Conservation (phyloP, 2,888 invertebrate genomes). For the Cantharis flavilabris region DNA sequence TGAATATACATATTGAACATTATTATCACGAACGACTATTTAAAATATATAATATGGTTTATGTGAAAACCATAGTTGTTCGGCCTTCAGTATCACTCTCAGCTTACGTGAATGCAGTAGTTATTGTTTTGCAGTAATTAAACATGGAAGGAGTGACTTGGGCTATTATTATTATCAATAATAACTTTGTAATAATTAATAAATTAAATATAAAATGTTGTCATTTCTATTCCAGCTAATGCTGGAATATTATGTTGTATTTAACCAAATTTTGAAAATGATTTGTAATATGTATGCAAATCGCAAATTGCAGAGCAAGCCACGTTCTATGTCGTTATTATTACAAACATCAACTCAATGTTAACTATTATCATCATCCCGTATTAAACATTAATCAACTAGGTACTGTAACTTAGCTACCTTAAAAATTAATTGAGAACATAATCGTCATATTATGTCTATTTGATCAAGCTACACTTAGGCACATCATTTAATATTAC, state of each 20-base stretch:
- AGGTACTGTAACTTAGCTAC: slow-evolving; percentile 28
- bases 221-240: not conserved
- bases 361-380: slow-evolving; percentile 32
- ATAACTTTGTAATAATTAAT: not conserved
- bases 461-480: slow-evolving; percentile 15
- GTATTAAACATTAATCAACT: slow-evolving; percentile 40
- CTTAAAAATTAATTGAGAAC: slow-evolving; percentile 38
- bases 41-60: too few species aligned
- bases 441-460: slow-evolving; percentile 30
- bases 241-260: not conserved
- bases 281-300: slow-evolving; percentile 28
- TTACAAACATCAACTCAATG: slow-evolving; percentile 30
- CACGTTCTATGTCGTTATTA: slow-evolving; percentile 19
- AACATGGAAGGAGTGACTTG: too few species aligned
- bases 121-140: too few species aligned
- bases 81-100: too few species aligned
- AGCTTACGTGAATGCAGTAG: too few species aligned
- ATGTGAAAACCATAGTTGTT: too few species aligned
- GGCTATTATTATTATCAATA: not conserved
- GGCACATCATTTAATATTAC: not conserved
- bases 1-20: too few species aligned
- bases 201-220: not conserved
- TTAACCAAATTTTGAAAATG: slow-evolving; percentile 21
- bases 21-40: too few species aligned
- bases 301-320: slow-evolving; percentile 24